Base-by-base conservation (phyloP, 2,113 vertebrate genomes). In the Pangasianodon hypophthalmus region DNA sequence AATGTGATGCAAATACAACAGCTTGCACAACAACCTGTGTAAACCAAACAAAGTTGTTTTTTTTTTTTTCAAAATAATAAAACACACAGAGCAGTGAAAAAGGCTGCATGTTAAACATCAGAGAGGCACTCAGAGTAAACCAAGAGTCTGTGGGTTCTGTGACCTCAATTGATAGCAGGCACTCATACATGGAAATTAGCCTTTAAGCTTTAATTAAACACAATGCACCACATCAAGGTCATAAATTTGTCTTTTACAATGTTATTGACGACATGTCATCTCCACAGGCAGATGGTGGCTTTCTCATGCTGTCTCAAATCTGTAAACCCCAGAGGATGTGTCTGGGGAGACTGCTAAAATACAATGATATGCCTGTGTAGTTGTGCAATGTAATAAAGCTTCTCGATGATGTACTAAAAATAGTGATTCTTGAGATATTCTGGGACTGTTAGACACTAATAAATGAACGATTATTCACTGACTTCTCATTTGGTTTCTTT, bases 171-270 rank as follows among this genome's bases (percentile, higher is more conserved):
- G 84, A 91, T 92, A 93, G 90, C 94, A 91, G 90, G 89, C 93
- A 92, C 92, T 90, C 87, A 90, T 91, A 90, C 92, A 95, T 94
- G 94, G 93, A 95, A 95, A 96, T 96, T 93, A 94, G 95, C 95
- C 94, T 94, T 95, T 94, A 94, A 93, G 94, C 94, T 93, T 84
- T 95, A 95, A 96, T 96, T 96, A 96, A 96, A 94, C 94, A 94
- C 94, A 92, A 94, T 92, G 93, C 93, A 93, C 87, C 93, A 92
- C 94, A 95, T 95, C 91, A 96, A 96, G 94, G 95, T 95, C 94
- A 96, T 94, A 94, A 94, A 94, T 94, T 91, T 91, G 84, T 80
- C 89, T 95, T 94, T 95, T 95, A 95, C 95, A 95, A 96, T 95
- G 92, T 94, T 95, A 96, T 95, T 96, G 94, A 96, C 94, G 95